phyloP scores from a whole-genome alignment of 2,113 vertebrate species.

The Cottus gobio region DNA sequence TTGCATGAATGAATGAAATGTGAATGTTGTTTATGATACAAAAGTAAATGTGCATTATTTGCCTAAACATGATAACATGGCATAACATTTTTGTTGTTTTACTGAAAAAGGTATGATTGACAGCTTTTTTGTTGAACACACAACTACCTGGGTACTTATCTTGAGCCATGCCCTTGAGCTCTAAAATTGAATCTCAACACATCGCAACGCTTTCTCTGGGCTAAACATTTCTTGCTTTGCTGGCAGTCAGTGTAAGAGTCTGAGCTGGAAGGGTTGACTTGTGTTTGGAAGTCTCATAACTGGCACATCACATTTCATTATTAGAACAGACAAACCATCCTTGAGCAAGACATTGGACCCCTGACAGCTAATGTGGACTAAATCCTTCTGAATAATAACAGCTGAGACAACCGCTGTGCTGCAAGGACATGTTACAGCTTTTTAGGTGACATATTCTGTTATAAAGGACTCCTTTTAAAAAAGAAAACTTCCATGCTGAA shows the following conservation, averaged over 20 bases:
- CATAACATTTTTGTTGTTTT: too few relatives aligned
- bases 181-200: too few relatives aligned
- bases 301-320: slow-evolving; percentile 54
- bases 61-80: too few relatives aligned
- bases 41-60: too few relatives aligned
- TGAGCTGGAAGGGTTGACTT: slow-evolving; percentile 26
- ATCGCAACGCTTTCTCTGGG: too few relatives aligned
- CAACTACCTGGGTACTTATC: too few relatives aligned
- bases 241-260: slow-evolving; percentile 15
- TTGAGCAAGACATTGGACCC: slow-evolving; percentile 57
- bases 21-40: too few relatives aligned
- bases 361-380: slow-evolving; percentile 42
- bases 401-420: slow-evolving; percentile 26
- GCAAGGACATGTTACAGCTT: slow-evolving; percentile 22
- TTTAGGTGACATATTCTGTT: slow-evolving; percentile 21
- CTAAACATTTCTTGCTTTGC: slow-evolving; percentile 9
- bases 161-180: too few relatives aligned
- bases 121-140: too few relatives aligned
- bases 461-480: too few relatives aligned
- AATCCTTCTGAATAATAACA: slow-evolving; percentile 45
- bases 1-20: too few relatives aligned
- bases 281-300: slow-evolving; percentile 27
- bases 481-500: neutral
- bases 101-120: too few relatives aligned
- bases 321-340: slow-evolving; percentile 57